Evolutionary conservation across 1,140 invertebrate genomes (phyloP).

Genomic region (Drosophila malerkotliana): DNA sequence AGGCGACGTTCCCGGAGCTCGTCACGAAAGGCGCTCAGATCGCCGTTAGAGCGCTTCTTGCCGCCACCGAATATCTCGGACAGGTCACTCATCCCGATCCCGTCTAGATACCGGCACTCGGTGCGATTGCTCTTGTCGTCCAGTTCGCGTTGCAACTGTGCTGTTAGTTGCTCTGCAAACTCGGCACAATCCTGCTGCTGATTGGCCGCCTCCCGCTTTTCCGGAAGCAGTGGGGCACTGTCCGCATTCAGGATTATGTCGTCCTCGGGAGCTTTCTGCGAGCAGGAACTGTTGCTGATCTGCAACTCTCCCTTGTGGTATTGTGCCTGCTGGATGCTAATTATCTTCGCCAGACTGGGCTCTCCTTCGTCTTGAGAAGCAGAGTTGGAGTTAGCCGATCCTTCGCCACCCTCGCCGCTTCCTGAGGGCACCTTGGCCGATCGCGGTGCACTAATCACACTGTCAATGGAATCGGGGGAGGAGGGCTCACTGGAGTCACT

Average conservation of each 20-base stretch:
- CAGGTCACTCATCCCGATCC: conserved; percentile 63
- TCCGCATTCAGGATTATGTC: conserved; percentile 79
- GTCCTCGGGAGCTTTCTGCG: conserved; percentile 44
- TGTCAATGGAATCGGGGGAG: conserved; percentile 93
- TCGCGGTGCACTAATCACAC: conserved; percentile 89
- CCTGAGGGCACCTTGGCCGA: conserved; percentile 49
- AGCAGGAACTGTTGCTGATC: conserved; percentile 57
- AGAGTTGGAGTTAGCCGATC: conserved; percentile 36
- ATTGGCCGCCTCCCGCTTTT: conserved; percentile 46
- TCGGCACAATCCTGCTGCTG: conserved; percentile 88
- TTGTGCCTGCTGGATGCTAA: conserved; percentile 49
- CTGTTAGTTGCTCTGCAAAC: conserved; percentile 90
- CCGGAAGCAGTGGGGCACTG: conserved; percentile 57
- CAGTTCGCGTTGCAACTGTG: conserved; percentile 90
- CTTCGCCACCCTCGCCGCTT: conserved; percentile 40
- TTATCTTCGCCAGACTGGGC: conserved; percentile 50
- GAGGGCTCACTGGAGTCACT: conserved; percentile 94
- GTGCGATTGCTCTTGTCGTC: conserved; percentile 86
- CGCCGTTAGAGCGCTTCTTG: conserved; percentile 84
- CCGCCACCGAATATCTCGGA: conserved; percentile 52
- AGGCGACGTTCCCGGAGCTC: conserved; percentile 85
- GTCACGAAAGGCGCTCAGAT: conserved; percentile 86
- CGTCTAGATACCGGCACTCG: conserved; percentile 65
- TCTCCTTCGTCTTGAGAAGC: conserved; percentile 28
- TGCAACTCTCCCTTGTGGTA: conserved; percentile 66